Base-by-base conservation (phyloP, 23 tunicate genomes). In the Phallusia fumigata region DNA sequence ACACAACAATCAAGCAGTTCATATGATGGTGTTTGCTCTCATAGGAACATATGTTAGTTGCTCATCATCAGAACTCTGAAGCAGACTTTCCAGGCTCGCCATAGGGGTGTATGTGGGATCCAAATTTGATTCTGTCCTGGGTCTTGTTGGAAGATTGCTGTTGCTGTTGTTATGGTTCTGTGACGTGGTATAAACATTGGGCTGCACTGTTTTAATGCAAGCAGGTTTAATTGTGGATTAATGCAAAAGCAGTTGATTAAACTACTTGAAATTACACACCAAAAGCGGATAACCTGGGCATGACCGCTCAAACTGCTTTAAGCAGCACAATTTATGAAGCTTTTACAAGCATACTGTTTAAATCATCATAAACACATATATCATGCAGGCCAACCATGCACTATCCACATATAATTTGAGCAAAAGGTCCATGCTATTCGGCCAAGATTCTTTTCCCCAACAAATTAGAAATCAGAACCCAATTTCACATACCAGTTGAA, bases 131-230 rank as follows among this genome's bases (percentile, higher is more conserved):
- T 58, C 69, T 21, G 69, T 13, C 16, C 11, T 8, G 47, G 47
- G 47, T 40, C 47, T 40, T 13, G 28, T 58, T 24, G 28, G 3
- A 21, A 2, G 28, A 21, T 3, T 21, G 69, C 28, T 58, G 69
- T 58, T 58, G 69, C 13, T 22, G 28, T 58, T 58, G 69, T 58
- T 58, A 58, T 24, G 69, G 69, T 58, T 58, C 69, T 58, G 69
- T 58, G 69, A 58, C 69, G 69, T 58, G 69, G 69, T 58, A 58
- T 58, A 58, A 58, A 58, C 69, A 58, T 58, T 58, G 69, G 69
- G 69, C 26, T 58, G 69, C 69, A 58, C 69, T 58, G 69, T 58
- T 58, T 40, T 58, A 58, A 58, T 58, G 69, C 69, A 58, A 58
- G 69, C 69, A 13, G 26, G 16, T 21, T 58, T 6, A 58, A 24